Conservation (phyloP, 2,113 vertebrate species). For the Embiotoca jacksoni region DNA sequence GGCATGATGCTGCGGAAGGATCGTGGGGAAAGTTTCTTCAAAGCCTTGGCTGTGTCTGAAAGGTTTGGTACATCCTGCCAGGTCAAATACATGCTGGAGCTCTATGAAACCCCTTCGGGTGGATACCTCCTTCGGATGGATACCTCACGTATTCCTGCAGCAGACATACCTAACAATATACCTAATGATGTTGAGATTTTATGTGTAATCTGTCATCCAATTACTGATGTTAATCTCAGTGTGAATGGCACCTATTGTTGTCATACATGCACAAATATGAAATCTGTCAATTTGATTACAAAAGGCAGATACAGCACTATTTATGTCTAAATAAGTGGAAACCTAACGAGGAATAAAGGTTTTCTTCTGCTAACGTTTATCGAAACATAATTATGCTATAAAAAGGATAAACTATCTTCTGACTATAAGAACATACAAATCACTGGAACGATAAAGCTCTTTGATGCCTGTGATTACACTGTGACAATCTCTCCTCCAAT, state of each 20-base stretch:
- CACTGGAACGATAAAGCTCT: background rate
- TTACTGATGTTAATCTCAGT: constrained; percentile 10
- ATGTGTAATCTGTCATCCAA: constrained; percentile 9
- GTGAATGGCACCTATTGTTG: constrained; percentile 2
- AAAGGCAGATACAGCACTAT: background rate
- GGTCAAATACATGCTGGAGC: constrained; percentile 65
- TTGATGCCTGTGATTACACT: background rate
- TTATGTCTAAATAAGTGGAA: background rate
- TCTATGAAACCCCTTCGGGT: constrained; percentile 52
- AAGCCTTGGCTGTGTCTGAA: constrained; percentile 60
- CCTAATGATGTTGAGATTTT: constrained; percentile 4
- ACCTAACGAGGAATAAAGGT: background rate
- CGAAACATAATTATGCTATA: no score
- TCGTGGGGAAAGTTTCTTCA: constrained; percentile 50
- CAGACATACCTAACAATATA: background rate
- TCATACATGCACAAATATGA: no score
- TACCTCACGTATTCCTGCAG: constrained; percentile 19
- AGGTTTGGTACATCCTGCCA: constrained; percentile 69
- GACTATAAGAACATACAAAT: no score
- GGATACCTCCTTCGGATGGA: constrained; percentile 23
- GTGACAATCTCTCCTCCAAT: constrained; percentile 1
- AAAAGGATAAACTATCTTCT: background rate
- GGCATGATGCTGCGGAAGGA: constrained; percentile 41
- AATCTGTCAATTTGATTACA: no score
- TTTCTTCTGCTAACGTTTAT: background rate